Evolutionary conservation across 2,113 vertebrate species (phyloP).

Genomic region (Steatornis caripensis): DNA sequence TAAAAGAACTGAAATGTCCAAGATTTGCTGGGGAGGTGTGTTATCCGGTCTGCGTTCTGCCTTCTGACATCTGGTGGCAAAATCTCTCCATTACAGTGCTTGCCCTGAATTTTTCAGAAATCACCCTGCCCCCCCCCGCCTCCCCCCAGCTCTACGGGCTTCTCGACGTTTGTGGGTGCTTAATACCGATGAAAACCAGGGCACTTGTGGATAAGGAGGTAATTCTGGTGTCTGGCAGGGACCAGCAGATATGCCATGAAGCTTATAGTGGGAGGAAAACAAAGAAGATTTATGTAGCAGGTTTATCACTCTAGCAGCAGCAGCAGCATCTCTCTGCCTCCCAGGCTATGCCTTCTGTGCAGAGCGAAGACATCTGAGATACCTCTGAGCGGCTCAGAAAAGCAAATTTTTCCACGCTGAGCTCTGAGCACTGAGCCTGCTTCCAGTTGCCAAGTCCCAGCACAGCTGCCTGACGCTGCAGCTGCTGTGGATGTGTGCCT

Average conservation of each 20-base stretch:
- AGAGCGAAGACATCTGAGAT: not conserved
- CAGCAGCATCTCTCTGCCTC: not conserved
- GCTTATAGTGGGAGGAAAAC: not conserved
- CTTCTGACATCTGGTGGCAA: conserved; percentile 56
- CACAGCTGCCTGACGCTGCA: not conserved
- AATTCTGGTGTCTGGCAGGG: not conserved
- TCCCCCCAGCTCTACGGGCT: not conserved
- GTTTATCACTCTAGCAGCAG: not conserved
- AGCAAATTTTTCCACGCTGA: not conserved
- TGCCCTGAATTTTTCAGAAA: not conserved
- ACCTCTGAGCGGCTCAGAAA: not conserved
- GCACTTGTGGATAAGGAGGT: not conserved
- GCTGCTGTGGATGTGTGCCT: not conserved
- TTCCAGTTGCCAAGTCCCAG: not conserved
- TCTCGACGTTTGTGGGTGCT: not conserved
- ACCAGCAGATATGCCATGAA: not conserved
- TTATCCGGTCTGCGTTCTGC: not conserved
- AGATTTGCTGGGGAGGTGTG: not conserved
- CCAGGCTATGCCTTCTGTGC: not conserved
- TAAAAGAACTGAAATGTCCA: not conserved
- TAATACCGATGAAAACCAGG: not conserved
- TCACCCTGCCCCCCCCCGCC: not conserved
- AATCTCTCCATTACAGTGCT: conserved; percentile 5
- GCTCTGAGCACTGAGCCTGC: not conserved
- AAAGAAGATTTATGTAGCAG: not conserved